A percentile compares a stretch with the other conserved stretches of the same genome.
Evolutionary conservation across 2,888 invertebrate genomes (phyloP).

Genomic region (Ernsta delagoae): DNA sequence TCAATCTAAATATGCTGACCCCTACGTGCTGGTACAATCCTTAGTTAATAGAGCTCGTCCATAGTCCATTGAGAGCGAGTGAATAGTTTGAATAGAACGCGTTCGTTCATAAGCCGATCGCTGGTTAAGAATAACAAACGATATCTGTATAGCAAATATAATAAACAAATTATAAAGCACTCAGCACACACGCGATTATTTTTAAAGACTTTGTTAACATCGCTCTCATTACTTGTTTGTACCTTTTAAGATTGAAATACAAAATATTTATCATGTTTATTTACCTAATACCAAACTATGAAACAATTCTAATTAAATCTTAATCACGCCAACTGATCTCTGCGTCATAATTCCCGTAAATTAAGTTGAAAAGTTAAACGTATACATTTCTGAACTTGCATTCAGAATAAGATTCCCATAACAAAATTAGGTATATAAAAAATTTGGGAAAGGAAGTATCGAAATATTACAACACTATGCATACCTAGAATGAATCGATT

Average conservation of each 20-base stretch:
- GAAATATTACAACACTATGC: too few species aligned
- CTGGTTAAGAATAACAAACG: constrained; percentile 28
- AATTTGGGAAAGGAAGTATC: too few species aligned
- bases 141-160: constrained; percentile 25
- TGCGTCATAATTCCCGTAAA: too few species aligned
- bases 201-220: constrained; percentile 21
- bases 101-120: constrained; percentile 16
- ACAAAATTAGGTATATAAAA: too few species aligned
- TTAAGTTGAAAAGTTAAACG: too few species aligned
- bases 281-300: too few species aligned
- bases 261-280: neutral
- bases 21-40: constrained; percentile 3
- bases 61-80: constrained; percentile 4
- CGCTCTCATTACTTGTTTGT: constrained; percentile 14
- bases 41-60: neutral
- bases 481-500: too few species aligned
- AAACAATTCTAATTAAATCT: too few species aligned
- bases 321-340: too few species aligned
- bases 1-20: neutral
- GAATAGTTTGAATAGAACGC: constrained; percentile 2
- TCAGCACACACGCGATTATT: constrained; percentile 25
- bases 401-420: too few species aligned
- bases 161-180: constrained; percentile 34
- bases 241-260: neutral
- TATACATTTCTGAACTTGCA: too few species aligned